Conservation (phyloP, 1,140 invertebrate species). For the Phocides pigmalion region DNA sequence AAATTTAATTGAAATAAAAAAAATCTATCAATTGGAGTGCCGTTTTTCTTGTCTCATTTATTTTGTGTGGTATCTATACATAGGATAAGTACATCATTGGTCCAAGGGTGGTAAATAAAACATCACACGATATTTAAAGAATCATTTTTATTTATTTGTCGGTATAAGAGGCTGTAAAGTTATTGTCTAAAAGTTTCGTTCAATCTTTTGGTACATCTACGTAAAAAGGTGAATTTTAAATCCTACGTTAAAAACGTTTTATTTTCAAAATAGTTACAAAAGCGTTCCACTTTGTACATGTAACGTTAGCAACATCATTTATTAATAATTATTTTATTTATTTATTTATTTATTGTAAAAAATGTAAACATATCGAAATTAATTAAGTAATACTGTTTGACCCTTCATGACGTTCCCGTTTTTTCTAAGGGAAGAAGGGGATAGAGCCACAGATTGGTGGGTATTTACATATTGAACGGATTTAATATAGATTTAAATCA, state of each 20-base stretch:
- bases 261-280: conserved; percentile 43
- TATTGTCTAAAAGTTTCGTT: conserved; percentile 81
- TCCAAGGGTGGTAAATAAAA: conserved; percentile 56
- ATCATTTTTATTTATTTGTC: conserved; percentile 78
- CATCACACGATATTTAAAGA: conserved; percentile 64
- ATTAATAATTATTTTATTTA: conserved; percentile 53
- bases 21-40: no score
- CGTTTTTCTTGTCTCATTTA: no score
- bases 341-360: no score
- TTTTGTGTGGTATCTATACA: neutral
- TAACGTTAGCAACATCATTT: conserved; percentile 40
- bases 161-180: conserved; percentile 80
- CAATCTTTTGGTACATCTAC: conserved; percentile 70
- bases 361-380: conserved; percentile 75
- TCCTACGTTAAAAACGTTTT: conserved; percentile 49
- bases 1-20: no score
- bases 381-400: conserved; percentile 82
- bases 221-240: conserved; percentile 55
- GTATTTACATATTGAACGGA: conserved; percentile 38
- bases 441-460: conserved; percentile 53
- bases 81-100: neutral
- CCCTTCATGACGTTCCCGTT: conserved; percentile 59
- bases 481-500: neutral
- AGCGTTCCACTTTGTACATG: conserved; percentile 43
- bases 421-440: conserved; percentile 28